Conservation (phyloP, 1,140 invertebrate genomes). For the Cherax quadricarinatus region DNA sequence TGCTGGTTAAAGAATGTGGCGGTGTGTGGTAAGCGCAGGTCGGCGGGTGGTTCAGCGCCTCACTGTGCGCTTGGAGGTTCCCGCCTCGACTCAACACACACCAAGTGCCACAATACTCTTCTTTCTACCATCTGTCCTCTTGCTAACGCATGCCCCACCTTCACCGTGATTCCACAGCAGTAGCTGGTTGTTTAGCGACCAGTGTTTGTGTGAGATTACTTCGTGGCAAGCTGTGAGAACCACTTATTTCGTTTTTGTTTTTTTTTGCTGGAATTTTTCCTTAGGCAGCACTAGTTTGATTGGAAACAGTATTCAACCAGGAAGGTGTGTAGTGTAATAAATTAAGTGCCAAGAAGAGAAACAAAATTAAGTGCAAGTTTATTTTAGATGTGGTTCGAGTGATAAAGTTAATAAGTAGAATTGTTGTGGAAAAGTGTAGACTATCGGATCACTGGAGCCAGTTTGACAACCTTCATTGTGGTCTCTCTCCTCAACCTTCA, state of each 20-base stretch:
- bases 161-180: background rate
- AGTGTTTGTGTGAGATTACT: background rate
- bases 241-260: background rate
- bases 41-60: background rate
- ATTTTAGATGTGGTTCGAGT: no score
- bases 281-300: background rate
- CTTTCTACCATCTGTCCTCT: background rate
- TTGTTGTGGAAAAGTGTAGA: no score
- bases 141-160: background rate
- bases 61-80: background rate
- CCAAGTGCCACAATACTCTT: background rate
- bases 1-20: background rate
- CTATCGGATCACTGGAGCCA: background rate
- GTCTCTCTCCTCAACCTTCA: background rate
- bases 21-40: background rate
- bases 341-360: background rate
- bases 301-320: background rate
- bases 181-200: background rate
- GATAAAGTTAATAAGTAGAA: no score
- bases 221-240: background rate
- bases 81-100: slow-evolving; percentile 1
- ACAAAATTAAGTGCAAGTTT: no score
- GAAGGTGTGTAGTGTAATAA: background rate
- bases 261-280: background rate
- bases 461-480: background rate